Evolutionary conservation across 1,140 invertebrate genomes (phyloP), one percentile per base, ranked within the genome.

Genomic region (Euura saliciscinereae): DNA sequence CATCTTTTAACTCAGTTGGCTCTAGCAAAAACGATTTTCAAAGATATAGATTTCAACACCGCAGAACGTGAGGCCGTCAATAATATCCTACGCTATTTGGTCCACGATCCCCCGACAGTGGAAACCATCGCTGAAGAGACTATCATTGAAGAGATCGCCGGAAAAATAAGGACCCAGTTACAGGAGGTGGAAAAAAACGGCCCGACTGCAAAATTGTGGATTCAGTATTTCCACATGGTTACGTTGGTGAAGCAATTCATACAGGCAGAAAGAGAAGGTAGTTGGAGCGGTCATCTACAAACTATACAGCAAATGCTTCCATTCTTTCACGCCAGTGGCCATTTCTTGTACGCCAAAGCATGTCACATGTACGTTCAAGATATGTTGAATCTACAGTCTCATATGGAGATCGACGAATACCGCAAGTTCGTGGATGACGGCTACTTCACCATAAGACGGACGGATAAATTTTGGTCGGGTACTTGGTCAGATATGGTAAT

Each of bases 391-490:
- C 69, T 89, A 10, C 82, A 86, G 79, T 76, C 86, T 77, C 87
- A 85, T 83, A n/a, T 75, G 70, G 70, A 79, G 65, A 65, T 77
- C 10, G 68, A 64, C 74, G 73, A 76, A 77, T 84, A 71, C 69
- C 74, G 82, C 43, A 78, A 68, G 67, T 80, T 81, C 66, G 84
- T 59, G 83, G 83, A 45, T 4, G 43, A 78, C 46, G 77, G 79
- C 74, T 82, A 75, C 66, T 85, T 84, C 73, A 85, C 83, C 2
- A 76, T 83, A 45, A 76, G 77, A 74, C 78, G 84, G 68, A 76
- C 78, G 74, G 80, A 84, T 69, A 85, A 85, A 77, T 87, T 81
- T 77, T 86, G 83, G 77, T 81, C 76, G 64, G 80, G 88, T 13
- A 80, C 76, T 68, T 80, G 75, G 77, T 75, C 79, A 66, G 86